These are phyloP conservation scores for Ichneumoninae sp. DNA, from an alignment of 2,888 invertebrate species.

Conservation along the genomic window DNA sequence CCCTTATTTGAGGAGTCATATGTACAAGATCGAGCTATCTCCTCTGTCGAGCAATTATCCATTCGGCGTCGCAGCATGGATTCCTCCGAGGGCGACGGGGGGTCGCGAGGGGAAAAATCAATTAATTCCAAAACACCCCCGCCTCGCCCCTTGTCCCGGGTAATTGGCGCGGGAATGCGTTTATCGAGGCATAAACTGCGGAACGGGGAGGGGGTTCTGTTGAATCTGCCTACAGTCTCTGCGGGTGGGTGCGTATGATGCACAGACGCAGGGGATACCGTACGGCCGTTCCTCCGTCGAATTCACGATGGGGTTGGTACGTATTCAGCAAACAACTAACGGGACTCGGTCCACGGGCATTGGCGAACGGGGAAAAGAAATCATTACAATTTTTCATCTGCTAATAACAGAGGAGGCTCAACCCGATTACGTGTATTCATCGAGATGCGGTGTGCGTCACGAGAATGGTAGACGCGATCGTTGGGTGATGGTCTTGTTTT, in stretches of 20 bases:
- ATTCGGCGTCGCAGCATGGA: constrained; percentile 54
- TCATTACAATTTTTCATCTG: constrained; percentile 83
- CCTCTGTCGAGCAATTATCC: constrained; percentile 48
- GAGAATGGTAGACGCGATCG: constrained; percentile 17
- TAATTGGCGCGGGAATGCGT: constrained; percentile 82
- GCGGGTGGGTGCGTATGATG: constrained; percentile 66
- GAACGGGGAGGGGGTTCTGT: constrained; percentile 68
- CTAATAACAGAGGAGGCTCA: constrained; percentile 82
- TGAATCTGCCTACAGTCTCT: constrained; percentile 43
- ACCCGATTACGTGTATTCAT: constrained; percentile 78
- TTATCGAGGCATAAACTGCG: constrained; percentile 81
- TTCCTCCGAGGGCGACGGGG: constrained; percentile 44
- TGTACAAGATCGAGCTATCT: constrained; percentile 32
- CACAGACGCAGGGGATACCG: constrained; percentile 33
- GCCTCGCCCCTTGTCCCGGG: constrained; percentile 73
- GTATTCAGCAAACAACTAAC: constrained; percentile 47
- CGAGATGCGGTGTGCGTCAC: constrained; percentile 65
- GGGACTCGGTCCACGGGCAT: constrained; percentile 52
- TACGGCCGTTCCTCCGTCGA: neutral
- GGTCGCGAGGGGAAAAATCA: constrained; percentile 76
- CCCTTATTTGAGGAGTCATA: neutral
- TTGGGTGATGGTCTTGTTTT: constrained; percentile 31
- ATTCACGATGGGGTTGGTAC: constrained; percentile 49
- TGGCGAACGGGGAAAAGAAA: constrained; percentile 72
- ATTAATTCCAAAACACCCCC: constrained; percentile 78